Percentiles rank a stretch among this genome's conserved stretches.
phyloP scores from a whole-genome alignment of 2,113 vertebrate species.

The Poeciliopsis turrubarensis region DNA sequence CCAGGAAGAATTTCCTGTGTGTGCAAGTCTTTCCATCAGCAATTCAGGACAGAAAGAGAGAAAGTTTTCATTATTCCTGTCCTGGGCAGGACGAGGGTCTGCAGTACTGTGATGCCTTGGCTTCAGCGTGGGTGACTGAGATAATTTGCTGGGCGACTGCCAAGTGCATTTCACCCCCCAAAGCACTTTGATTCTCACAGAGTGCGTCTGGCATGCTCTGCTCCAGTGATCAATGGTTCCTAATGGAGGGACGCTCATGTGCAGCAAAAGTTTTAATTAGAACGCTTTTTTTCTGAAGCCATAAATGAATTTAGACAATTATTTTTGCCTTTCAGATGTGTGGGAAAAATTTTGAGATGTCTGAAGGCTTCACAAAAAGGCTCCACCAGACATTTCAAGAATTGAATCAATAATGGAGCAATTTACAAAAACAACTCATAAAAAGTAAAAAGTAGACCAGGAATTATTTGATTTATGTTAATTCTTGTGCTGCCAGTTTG shows the following conservation, averaged over 20 bases:
- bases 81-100: constrained; percentile 73
- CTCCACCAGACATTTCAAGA: background rate
- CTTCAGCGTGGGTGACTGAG: constrained; percentile 64
- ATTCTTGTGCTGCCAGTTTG: too few species aligned
- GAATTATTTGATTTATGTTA: too few species aligned
- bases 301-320: constrained; percentile 29
- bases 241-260: constrained; percentile 56
- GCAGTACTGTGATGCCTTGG: constrained; percentile 67
- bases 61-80: constrained; percentile 69
- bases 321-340: constrained; percentile 2
- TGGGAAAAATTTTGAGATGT: constrained; percentile 15
- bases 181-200: constrained; percentile 56
- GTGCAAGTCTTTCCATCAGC: constrained; percentile 64
- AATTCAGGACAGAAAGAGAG: constrained; percentile 60
- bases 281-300: constrained; percentile 1
- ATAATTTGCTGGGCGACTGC: constrained; percentile 62
- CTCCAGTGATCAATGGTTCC: constrained; percentile 53
- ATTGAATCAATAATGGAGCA: background rate
- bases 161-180: constrained; percentile 50
- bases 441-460: background rate
- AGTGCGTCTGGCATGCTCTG: constrained; percentile 32
- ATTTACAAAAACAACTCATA: background rate
- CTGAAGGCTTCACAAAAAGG: background rate
- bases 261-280: constrained; percentile 29
- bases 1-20: constrained; percentile 43